Conservation (phyloP, 1,140 invertebrate species). For the Hylyphantes graminicola region DNA sequence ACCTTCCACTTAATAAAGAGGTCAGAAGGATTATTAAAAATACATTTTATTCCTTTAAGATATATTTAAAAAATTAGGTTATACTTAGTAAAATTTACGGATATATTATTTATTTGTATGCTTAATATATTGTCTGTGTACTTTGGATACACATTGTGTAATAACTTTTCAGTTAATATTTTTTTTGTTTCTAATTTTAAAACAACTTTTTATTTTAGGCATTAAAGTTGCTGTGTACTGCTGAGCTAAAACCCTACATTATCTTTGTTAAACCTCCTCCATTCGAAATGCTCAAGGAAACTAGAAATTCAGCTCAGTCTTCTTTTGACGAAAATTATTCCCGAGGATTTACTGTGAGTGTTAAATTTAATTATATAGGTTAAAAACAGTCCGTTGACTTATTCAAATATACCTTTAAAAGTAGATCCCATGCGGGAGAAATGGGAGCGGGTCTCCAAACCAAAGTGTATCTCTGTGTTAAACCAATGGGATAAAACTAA, state of each 20-base stretch:
- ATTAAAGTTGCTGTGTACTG: slow-evolving; percentile 67
- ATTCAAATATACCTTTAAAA: background rate
- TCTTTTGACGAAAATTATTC: slow-evolving; percentile 57
- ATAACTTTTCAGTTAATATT: background rate
- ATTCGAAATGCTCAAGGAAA: slow-evolving; percentile 82
- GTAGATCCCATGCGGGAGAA: background rate
- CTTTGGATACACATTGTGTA: too few relatives aligned
- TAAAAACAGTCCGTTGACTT: too few relatives aligned
- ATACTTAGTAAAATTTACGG: too few relatives aligned
- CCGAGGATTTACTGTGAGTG: slow-evolving; percentile 55
- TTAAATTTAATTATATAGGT: background rate
- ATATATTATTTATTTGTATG: too few relatives aligned
- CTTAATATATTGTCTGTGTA: too few relatives aligned
- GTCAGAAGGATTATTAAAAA: too few relatives aligned
- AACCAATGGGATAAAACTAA: background rate
- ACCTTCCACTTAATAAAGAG: too few relatives aligned
- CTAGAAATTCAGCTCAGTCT: slow-evolving; percentile 53
- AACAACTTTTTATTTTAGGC: slow-evolving; percentile 77
- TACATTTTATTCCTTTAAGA: too few relatives aligned
- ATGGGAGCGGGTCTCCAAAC: background rate
- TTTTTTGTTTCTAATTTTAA: background rate
- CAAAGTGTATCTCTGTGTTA: background rate
- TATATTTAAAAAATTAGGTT: too few relatives aligned
- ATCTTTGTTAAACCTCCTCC: slow-evolving; percentile 89
- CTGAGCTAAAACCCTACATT: slow-evolving; percentile 89